Conservation (phyloP, 2,113 vertebrate genomes). For the Osmerus eperlanus region DNA sequence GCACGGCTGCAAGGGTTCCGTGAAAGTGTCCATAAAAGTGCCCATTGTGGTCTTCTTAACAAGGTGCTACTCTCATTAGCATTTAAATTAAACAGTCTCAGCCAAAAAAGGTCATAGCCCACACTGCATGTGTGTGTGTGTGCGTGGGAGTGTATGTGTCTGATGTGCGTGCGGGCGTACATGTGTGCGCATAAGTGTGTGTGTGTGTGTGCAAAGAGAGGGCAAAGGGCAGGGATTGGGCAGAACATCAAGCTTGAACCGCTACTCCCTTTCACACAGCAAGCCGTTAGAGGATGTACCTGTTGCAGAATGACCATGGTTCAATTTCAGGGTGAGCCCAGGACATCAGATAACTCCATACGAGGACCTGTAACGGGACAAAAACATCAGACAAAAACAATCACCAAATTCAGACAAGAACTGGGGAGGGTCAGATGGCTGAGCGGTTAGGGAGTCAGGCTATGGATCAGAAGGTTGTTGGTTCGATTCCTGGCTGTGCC, state of each 20-base stretch:
- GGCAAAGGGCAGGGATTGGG: not conserved
- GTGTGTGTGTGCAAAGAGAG: not conserved
- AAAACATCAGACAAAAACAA: not conserved
- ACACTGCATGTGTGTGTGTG: not conserved
- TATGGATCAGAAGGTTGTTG: no score
- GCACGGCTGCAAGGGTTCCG: no score
- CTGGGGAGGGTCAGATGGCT: no score
- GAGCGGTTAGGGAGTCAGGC: no score
- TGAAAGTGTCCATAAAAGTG: not conserved
- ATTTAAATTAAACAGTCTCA: not conserved
- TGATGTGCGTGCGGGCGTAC: not conserved
- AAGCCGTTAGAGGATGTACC: conserved; percentile 41
- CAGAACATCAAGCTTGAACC: not conserved
- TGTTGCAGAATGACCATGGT: conserved; percentile 78
- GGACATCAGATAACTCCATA: conserved; percentile 64
- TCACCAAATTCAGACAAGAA: not conserved
- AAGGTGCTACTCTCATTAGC: not conserved
- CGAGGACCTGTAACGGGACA: conserved; percentile 41
- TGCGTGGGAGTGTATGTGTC: not conserved
- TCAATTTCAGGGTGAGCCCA: conserved; percentile 53
- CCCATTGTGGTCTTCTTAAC: not conserved
- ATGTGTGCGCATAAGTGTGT: not conserved
- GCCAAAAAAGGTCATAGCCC: not conserved
- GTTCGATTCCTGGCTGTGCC: no score
- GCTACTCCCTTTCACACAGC: not conserved